Evolutionary conservation across 2,797 vertebrate species (phyloP).

Genomic region (Acridotheres tristis): DNA sequence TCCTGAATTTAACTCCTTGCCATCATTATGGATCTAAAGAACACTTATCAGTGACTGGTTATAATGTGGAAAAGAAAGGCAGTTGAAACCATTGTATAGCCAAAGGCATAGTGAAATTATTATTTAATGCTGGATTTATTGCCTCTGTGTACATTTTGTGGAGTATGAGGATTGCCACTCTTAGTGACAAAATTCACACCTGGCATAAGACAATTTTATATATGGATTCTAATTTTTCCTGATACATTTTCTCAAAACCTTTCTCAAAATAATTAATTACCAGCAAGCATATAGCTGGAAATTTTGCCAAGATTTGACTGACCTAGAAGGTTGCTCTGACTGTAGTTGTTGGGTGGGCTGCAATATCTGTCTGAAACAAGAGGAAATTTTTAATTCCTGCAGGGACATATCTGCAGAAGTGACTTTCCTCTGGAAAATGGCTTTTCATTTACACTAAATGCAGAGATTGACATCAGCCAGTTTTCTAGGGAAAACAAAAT

Average conservation of each 20-base stretch:
- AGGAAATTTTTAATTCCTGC: not conserved
- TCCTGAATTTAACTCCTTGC: not conserved
- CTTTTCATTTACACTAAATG: not conserved
- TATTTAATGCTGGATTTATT: conserved; percentile 55
- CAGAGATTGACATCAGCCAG: not conserved
- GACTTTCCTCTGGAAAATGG: not conserved
- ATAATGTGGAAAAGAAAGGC: not conserved
- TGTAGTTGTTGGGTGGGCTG: not conserved
- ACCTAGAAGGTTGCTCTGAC: not conserved
- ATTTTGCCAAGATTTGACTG: not conserved
- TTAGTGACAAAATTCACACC: not conserved
- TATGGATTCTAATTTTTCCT: not conserved
- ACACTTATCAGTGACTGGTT: not conserved
- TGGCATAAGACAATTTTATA: not conserved
- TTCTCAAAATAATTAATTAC: conserved; percentile 9
- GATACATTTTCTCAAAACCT: not conserved
- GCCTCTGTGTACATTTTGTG: not conserved
- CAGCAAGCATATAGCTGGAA: not conserved
- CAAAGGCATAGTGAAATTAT: not conserved
- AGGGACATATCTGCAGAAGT: not conserved
- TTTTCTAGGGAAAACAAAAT: not conserved
- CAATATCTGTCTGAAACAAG: not conserved
- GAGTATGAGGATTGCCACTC: not conserved
- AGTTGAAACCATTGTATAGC: not conserved
- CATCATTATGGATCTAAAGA: not conserved